Base-by-base conservation (phyloP, 2,113 vertebrate species). In the Megaceryle maxima region DNA sequence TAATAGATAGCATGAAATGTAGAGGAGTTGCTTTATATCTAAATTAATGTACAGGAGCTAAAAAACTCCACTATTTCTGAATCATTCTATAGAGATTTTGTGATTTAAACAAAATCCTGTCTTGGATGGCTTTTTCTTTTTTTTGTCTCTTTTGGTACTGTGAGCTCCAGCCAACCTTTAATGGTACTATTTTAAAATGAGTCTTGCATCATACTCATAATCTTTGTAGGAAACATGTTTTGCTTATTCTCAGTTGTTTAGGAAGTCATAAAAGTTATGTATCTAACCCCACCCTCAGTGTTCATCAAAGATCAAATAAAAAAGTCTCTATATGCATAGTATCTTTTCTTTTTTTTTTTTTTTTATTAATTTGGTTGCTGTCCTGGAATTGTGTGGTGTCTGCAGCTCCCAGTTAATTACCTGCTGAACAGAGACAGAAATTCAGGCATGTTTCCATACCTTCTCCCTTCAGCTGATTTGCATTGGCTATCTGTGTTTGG, bases 21-120 rank as follows among this genome's bases (percentile, higher is more conserved):
- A 83, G 93, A 94, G 88, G 62, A 88, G 96, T 95, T 95, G 6
- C 48, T 95, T 97, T 88, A 53, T 90, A 77, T 67, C 94, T 90
- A 89, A 96, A 88, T 95, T 41, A 76, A 78, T 43, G 70, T 48
- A 78, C 59, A 88, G 70, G 41, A 91, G 46, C 46, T 72, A 60
- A 91, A 92, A 87, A 79, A 2, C 0, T 9, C 21, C 50, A 55
- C 81, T 51, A 77, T 59, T 55, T 76, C 86, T 81, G 90, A 95
- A 93, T 88, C 13, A 57, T 91, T 93, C 80, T 86, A 76, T 56
- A 75, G 48, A 76, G 56, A 86, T 88, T 82, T 88, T 85, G 74
- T 67, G 39, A 69, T 94, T 95, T 48, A 93, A 88, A 93, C 75
- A 75, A 92, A 56, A 55, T 74, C 22, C 83, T 63, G 60, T 73